Evolutionary conservation across 2,797 vertebrate genomes (phyloP).

Genomic region (Bradypodion pumilum): DNA sequence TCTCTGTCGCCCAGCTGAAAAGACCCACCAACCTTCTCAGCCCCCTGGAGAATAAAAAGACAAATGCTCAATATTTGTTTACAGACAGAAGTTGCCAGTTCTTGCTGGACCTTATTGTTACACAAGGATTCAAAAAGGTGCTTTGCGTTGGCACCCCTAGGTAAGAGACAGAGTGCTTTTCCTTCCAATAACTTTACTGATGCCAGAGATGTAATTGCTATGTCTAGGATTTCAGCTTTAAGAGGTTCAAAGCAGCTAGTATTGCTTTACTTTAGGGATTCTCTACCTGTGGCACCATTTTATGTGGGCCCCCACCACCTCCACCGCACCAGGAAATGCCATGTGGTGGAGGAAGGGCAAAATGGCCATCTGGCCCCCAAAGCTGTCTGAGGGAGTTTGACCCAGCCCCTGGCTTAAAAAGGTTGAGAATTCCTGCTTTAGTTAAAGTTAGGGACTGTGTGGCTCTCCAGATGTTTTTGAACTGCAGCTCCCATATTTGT

Average conservation of each 20-base stretch:
- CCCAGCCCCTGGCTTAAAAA: too few species aligned
- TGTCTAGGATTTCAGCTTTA: neutral
- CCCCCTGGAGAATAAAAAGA: conserved; percentile 93
- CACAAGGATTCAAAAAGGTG: conserved; percentile 84
- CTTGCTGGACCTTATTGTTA: conserved; percentile 80
- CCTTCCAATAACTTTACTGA: neutral
- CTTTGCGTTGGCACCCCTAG: conserved; percentile 93
- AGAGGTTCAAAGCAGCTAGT: neutral
- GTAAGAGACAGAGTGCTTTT: conserved; percentile 63
- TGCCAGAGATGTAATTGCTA: neutral
- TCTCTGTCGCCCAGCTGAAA: conserved; percentile 78
- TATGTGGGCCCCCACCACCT: too few species aligned
- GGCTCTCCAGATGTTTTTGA: neutral
- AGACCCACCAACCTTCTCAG: conserved; percentile 85
- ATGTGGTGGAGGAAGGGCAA: too few species aligned
- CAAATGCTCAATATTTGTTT: conserved; percentile 95
- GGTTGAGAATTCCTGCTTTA: too few species aligned
- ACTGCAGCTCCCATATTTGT: neutral
- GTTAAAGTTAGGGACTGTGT: too few species aligned
- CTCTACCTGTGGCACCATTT: too few species aligned
- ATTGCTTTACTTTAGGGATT: too few species aligned
- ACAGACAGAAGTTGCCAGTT: conserved; percentile 88
- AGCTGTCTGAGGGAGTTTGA: too few species aligned
- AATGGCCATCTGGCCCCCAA: too few species aligned
- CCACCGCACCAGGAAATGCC: too few species aligned